Conservation (phyloP, 2,797 vertebrate species). For the Geotrypetes seraphini region DNA sequence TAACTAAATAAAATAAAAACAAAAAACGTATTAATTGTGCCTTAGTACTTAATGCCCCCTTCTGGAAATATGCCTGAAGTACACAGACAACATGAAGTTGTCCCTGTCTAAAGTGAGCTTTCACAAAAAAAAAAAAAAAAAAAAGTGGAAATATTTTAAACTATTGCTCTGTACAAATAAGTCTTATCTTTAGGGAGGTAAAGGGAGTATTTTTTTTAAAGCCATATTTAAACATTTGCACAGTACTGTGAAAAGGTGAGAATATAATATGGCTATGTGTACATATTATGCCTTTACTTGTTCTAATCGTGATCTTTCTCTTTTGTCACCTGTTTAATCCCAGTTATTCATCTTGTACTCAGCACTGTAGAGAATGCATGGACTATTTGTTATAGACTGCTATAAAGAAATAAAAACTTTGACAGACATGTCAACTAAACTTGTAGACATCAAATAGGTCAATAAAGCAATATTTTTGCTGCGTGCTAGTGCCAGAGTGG, state of each 20-base stretch:
- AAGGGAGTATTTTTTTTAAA: constrained; percentile 54
- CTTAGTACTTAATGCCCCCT: constrained; percentile 71
- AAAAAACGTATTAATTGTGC: constrained; percentile 64
- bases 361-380: constrained; percentile 42
- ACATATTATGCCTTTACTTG: constrained; percentile 19
- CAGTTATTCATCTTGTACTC: constrained; percentile 30
- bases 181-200: constrained; percentile 68
- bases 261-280: constrained; percentile 40
- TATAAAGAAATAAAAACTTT: constrained; percentile 16
- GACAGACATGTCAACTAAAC: constrained; percentile 27
- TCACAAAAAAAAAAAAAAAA: constrained; percentile 67
- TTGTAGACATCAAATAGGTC: constrained; percentile 46
- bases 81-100: constrained; percentile 32
- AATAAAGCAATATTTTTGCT: constrained; percentile 56
- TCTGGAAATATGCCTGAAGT: constrained; percentile 52
- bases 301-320: constrained; percentile 11
- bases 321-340: constrained; percentile 32
- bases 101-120: constrained; percentile 39
- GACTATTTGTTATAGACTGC: constrained; percentile 29
- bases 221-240: constrained; percentile 54
- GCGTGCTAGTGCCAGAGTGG: too few relatives aligned
- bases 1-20: constrained; percentile 50
- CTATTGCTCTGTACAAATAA: constrained; percentile 61
- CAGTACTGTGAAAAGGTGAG: constrained; percentile 45
- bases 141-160: constrained; percentile 51